Conservation (phyloP, 37 sponge, comb jelly and placozoan species). For the Aplysina aerophoba region DNA sequence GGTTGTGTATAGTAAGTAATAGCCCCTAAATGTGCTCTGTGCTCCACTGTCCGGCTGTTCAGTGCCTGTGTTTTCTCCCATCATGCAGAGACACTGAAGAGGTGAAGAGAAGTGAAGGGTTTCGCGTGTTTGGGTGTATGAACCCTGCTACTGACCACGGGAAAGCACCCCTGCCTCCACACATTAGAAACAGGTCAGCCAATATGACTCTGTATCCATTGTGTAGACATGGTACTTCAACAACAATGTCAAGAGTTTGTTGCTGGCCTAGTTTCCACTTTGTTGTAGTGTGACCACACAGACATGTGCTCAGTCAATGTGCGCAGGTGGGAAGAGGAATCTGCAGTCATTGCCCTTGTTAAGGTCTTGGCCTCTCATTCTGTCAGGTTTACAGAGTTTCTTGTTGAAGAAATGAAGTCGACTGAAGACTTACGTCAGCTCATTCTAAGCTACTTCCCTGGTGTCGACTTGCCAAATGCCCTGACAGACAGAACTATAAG, state of each 20-base stretch:
- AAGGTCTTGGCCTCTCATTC: background rate
- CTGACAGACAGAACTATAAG: background rate
- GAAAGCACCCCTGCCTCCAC: conserved; percentile 83
- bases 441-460: conserved; percentile 73
- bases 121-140: conserved; percentile 96
- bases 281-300: too few relatives aligned
- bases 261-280: too few relatives aligned
- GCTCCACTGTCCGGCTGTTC: too few relatives aligned
- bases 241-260: too few relatives aligned
- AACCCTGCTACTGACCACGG: conserved; percentile 97
- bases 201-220: too few relatives aligned
- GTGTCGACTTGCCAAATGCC: conserved; percentile 31
- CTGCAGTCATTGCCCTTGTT: background rate
- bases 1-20: background rate
- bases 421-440: conserved; percentile 71
- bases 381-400: conserved; percentile 96
- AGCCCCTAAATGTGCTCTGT: background rate
- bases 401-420: conserved; percentile 80
- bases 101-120: conserved; percentile 75
- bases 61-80: background rate
- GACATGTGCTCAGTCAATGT: too few relatives aligned
- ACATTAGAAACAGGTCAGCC: conserved; percentile 82
- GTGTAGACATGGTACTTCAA: too few relatives aligned
- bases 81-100: conserved; percentile 65
- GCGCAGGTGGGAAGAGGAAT: too few relatives aligned